Evolutionary conservation across 2,113 vertebrate species (phyloP), one percentile per base, ranked within the genome.

Genomic region (Catharus fuscescens): DNA sequence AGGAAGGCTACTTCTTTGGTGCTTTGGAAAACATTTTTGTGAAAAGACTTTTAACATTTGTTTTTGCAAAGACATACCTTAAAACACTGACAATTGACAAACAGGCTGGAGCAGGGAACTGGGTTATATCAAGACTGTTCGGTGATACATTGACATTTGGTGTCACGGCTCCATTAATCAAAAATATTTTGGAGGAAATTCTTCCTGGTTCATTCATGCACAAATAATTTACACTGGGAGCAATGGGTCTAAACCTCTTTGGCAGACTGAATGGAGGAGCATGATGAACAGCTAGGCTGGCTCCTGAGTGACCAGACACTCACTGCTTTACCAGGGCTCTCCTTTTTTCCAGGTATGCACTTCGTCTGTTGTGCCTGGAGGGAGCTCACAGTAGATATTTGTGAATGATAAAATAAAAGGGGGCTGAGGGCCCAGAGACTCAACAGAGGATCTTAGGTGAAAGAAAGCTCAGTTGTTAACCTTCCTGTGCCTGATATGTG

Each of bases 391-490:
- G 70, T 92, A 97, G 96, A 86, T 96, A 90, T 92, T 96, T 97
- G 96, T 95, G 54, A 88, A 91, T 77, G 95, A 95, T 91, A 95
- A 96, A 93, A 92, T 85, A 95, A 89, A 92, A 94, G 86, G 83
- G 57, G 48, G 12, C 77, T 87, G 81, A 93, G 90, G 85, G 95
- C 89, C 25, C 76, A 81, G 74, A 34, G 90, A 79, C 91, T 95
- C 93, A 96, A 50, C 88, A 66, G 95, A 97, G 90, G 77, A 81
- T 97, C 86, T 96, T 78, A 91, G 88, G 96, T 90, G 94, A 94
- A 96, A 97, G 93, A 97, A 94, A 97, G 95, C 65, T 0, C 42
- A 96, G 93, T 97, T 97, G 86, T 95, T 98, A 95, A 96, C 94
- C 91, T 97, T 62, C 44, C 74, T 94, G 78, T 93, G 92, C 82